Evolutionary conservation across 1,140 invertebrate species (phyloP).

Genomic region (Drosophila insularis): DNA sequence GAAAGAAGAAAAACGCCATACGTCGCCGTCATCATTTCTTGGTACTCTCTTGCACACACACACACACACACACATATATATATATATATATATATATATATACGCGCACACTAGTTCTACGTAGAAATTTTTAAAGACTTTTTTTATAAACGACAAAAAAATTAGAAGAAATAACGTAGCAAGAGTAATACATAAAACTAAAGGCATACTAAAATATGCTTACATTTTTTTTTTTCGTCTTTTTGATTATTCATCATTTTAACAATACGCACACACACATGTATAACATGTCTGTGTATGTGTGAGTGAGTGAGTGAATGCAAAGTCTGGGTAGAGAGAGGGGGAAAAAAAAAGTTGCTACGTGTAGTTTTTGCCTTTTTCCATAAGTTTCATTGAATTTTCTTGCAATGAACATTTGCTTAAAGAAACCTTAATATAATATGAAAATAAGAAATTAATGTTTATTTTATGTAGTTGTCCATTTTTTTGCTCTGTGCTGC

Average conservation of each 20-base stretch:
- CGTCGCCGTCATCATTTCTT: slow-evolving; percentile 69
- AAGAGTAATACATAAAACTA: neutral
- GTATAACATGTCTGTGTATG: slow-evolving; percentile 10
- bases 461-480: neutral
- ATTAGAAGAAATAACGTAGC: neutral
- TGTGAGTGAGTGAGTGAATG: slow-evolving; percentile 45
- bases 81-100: slow-evolving; percentile 16
- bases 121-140: slow-evolving; percentile 41
- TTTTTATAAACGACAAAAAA: slow-evolving; percentile 3
- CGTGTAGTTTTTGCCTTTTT: slow-evolving; percentile 69
- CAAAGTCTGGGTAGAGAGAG: slow-evolving; percentile 44
- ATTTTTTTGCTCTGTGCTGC: slow-evolving; percentile 14
- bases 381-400: slow-evolving; percentile 28
- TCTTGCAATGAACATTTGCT: neutral
- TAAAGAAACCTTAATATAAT: neutral
- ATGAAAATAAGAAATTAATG: neutral
- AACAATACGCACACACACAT: neutral
- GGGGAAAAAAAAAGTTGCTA: slow-evolving; percentile 71
- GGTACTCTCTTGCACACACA: slow-evolving; percentile 58
- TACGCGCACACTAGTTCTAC: slow-evolving; percentile 24
- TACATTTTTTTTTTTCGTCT: neutral
- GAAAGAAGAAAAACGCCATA: slow-evolving; percentile 68
- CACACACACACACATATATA: slow-evolving; percentile 14
- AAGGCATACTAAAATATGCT: neutral
- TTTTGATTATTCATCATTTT: neutral